Evolutionary conservation across 1,140 invertebrate genomes (phyloP).

Genomic region (Anagrus nilaparvatae): DNA sequence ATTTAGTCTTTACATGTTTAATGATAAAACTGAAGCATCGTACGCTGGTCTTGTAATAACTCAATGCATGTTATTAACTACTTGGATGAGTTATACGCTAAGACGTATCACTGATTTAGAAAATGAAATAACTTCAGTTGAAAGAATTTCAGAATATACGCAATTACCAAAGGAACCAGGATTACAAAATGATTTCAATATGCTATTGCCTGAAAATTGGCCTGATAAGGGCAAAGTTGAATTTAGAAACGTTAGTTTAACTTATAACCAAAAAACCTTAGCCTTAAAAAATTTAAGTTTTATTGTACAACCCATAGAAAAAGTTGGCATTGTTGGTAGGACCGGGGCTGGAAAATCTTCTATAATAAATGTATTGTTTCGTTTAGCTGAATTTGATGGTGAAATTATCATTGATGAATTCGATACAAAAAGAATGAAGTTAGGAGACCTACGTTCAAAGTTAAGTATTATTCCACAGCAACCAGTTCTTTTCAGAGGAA

Average conservation of each 20-base stretch:
- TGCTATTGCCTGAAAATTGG: constrained; percentile 53
- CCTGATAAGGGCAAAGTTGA: constrained; percentile 55
- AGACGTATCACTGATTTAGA: constrained; percentile 58
- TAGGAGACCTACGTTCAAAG: constrained; percentile 61
- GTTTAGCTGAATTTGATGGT: constrained; percentile 59
- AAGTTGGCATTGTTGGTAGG: constrained; percentile 60
- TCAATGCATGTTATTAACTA: constrained; percentile 63
- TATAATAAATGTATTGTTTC: constrained; percentile 57
- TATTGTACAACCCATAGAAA: constrained; percentile 35
- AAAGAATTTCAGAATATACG: constrained; percentile 69
- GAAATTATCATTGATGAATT: constrained; percentile 61
- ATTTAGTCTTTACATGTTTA: constrained; percentile 51
- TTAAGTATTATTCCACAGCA: constrained; percentile 85
- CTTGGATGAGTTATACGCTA: constrained; percentile 75
- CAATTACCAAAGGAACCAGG: constrained; percentile 54
- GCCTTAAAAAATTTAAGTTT: constrained; percentile 32
- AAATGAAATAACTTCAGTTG: constrained; percentile 65
- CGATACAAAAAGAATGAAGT: constrained; percentile 46
- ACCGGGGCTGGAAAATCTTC: constrained; percentile 81
- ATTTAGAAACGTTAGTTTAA: constrained; percentile 53
- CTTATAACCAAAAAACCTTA: constrained; percentile 36
- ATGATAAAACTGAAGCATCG: constrained; percentile 33
- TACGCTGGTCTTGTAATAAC: constrained; percentile 69
- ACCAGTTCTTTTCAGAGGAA: constrained; percentile 74
- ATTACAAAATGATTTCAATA: constrained; percentile 35